phyloP scores from a whole-genome alignment of 2,888 invertebrate genomes.

The Drosophila formosana region DNA sequence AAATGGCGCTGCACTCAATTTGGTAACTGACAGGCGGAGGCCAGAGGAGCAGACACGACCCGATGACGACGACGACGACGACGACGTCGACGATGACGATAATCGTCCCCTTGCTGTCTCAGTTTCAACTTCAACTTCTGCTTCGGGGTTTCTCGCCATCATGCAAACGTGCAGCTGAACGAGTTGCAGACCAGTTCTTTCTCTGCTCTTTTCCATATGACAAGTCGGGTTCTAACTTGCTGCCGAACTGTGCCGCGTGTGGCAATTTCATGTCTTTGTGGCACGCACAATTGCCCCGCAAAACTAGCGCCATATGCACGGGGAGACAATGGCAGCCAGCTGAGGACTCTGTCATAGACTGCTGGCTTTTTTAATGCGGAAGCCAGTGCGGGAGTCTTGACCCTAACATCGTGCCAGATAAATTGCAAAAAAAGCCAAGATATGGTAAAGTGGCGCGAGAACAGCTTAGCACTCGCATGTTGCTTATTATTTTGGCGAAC shows the following conservation, averaged over 20 bases:
- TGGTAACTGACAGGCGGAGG: slow-evolving; percentile 73
- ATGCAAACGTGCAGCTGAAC: slow-evolving; percentile 57
- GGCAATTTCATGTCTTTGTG: slow-evolving; percentile 29
- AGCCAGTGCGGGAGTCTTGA: slow-evolving; percentile 8
- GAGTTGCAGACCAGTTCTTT: slow-evolving; percentile 60
- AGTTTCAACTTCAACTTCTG: slow-evolving; percentile 44
- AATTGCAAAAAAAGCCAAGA: slow-evolving; percentile 26
- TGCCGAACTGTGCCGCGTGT: slow-evolving; percentile 20
- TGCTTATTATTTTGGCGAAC: slow-evolving; percentile 13
- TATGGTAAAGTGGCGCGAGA: slow-evolving; percentile 33
- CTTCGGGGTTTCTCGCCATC: slow-evolving; percentile 55
- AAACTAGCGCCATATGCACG: slow-evolving; percentile 2
- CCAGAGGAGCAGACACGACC: slow-evolving; percentile 40
- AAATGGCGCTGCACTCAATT: slow-evolving; percentile 80
- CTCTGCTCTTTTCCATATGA: slow-evolving; percentile 50
- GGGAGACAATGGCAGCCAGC: not conserved
- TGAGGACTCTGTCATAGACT: not conserved
- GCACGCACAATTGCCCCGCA: slow-evolving; percentile 51
- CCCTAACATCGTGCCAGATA: slow-evolving; percentile 34
- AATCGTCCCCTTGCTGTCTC: slow-evolving; percentile 51
- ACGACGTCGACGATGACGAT: slow-evolving; percentile 13
- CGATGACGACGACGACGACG: slow-evolving; percentile 17
- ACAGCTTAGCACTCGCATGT: slow-evolving; percentile 39
- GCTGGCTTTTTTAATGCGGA: slow-evolving; percentile 22
- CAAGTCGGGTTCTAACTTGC: slow-evolving; percentile 52